Percentiles rank a stretch among this genome's conserved stretches.
phyloP scores from a whole-genome alignment of 2,888 invertebrate species.

The Geotrupes spiniger region DNA sequence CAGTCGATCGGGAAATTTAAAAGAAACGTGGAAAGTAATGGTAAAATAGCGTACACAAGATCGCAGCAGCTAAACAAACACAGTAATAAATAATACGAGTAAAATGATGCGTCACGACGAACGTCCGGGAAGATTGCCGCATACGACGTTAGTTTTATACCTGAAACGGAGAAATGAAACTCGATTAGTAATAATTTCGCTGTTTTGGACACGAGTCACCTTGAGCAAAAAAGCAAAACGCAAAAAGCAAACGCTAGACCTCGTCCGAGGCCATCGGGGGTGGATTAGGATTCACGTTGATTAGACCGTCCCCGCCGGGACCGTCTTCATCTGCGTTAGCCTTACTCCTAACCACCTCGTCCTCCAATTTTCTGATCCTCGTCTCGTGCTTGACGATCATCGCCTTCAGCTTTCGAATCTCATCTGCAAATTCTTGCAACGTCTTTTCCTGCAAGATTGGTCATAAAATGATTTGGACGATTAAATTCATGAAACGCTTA shows the following conservation, averaged over 20 bases:
- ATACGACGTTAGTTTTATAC: neutral
- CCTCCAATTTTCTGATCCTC: slow-evolving; percentile 75
- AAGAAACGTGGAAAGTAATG: too few relatives aligned
- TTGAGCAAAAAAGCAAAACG: slow-evolving; percentile 4
- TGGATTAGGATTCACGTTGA: slow-evolving; percentile 34
- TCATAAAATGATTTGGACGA: slow-evolving; percentile 2
- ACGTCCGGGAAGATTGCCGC: too few relatives aligned
- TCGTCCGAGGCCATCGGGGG: slow-evolving; percentile 58
- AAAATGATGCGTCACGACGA: too few relatives aligned
- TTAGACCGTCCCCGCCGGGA: slow-evolving; percentile 46
- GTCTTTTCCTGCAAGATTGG: slow-evolving; percentile 64
- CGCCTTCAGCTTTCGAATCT: slow-evolving; percentile 89
- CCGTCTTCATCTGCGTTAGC: slow-evolving; percentile 44
- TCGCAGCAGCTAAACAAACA: neutral
- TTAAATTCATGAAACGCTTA: slow-evolving; percentile 35
- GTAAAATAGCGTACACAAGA: too few relatives aligned
- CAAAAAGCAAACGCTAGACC: slow-evolving; percentile 46
- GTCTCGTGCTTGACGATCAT: slow-evolving; percentile 94
- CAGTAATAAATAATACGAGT: too few relatives aligned
- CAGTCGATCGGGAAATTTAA: too few relatives aligned
- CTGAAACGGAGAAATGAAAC: neutral
- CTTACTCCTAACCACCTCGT: slow-evolving; percentile 51
- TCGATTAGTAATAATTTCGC: neutral
- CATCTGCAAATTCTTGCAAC: slow-evolving; percentile 81
- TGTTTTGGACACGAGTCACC: too few relatives aligned